phyloP scores from a whole-genome alignment of 1,140 invertebrate genomes.

The Bactericera cockerelli region DNA sequence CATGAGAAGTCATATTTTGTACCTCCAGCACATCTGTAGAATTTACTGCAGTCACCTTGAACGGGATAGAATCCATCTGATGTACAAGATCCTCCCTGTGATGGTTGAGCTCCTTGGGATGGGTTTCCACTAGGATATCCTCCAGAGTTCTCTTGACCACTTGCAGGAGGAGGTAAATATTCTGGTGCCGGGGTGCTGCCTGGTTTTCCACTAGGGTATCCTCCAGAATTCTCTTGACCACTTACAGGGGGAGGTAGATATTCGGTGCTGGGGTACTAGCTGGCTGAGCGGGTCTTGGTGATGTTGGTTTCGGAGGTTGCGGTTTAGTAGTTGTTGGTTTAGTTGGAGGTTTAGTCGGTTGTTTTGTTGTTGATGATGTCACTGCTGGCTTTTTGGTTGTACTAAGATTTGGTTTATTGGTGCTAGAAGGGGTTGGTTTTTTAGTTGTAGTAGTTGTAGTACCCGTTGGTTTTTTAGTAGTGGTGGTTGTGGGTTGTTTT shows the following conservation, averaged over 20 bases:
- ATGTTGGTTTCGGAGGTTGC: conserved; percentile 8
- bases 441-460: background rate
- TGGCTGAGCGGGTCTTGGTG: background rate
- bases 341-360: background rate
- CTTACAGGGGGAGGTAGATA: background rate
- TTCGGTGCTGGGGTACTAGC: background rate
- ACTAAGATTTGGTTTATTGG: background rate
- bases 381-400: conserved; percentile 2
- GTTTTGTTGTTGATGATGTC: background rate
- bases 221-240: background rate
- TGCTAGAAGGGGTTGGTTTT: background rate
- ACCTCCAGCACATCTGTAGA: conserved; percentile 30
- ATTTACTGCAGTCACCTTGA: conserved; percentile 30
- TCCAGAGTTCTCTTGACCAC: background rate
- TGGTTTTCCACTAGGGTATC: background rate
- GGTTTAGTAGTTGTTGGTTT: conserved; percentile 7
- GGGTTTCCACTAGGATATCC: background rate
- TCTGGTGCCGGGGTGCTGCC: background rate
- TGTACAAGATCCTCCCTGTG: conserved; percentile 24
- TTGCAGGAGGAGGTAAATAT: background rate
- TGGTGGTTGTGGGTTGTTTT: background rate
- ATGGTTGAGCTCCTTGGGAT: background rate
- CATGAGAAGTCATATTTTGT: conserved; percentile 31
- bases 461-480: conserved; percentile 4
- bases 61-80: conserved; percentile 40